These are phyloP conservation scores for Megalopta genalis DNA, from an alignment of 1,140 invertebrate genomes.

Conservation along the genomic window DNA sequence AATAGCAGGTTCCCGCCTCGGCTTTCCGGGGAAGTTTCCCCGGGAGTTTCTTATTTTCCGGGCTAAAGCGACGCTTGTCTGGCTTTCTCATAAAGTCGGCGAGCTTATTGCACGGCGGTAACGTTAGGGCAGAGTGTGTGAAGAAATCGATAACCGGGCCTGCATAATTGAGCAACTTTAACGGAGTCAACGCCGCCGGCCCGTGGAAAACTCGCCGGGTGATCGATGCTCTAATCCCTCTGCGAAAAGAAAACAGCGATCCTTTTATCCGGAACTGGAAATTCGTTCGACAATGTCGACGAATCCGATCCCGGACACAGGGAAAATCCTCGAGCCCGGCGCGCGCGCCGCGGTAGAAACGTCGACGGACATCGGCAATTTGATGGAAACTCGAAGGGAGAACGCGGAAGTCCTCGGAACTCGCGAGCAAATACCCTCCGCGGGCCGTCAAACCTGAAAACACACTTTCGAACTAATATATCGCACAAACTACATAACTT, in stretches of 20 bases:
- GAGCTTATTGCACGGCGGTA: conserved; percentile 3
- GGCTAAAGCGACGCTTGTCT: background rate
- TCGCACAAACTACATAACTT: too few relatives aligned
- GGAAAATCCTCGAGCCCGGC: too few relatives aligned
- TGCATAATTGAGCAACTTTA: conserved; percentile 32
- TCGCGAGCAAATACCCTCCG: too few relatives aligned
- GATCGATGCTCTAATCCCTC: background rate
- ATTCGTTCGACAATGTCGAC: too few relatives aligned
- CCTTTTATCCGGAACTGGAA: too few relatives aligned
- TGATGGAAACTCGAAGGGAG: too few relatives aligned
- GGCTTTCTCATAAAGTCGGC: background rate
- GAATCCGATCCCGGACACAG: too few relatives aligned
- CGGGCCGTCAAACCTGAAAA: too few relatives aligned
- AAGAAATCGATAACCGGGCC: conserved; percentile 28
- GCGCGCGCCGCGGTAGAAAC: too few relatives aligned
- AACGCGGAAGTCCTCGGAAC: too few relatives aligned
- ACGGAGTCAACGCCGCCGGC: conserved; percentile 11
- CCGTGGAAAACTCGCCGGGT: conserved; percentile 11
- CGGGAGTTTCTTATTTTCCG: background rate
- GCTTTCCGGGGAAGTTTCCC: background rate
- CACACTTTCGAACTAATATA: too few relatives aligned
- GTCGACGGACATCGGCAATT: too few relatives aligned
- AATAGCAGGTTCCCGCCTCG: background rate
- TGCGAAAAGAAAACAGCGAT: background rate
- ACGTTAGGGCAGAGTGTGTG: background rate